phyloP scores from a whole-genome alignment of 2,113 vertebrate genomes.

The Eretmodus cyanostictus region DNA sequence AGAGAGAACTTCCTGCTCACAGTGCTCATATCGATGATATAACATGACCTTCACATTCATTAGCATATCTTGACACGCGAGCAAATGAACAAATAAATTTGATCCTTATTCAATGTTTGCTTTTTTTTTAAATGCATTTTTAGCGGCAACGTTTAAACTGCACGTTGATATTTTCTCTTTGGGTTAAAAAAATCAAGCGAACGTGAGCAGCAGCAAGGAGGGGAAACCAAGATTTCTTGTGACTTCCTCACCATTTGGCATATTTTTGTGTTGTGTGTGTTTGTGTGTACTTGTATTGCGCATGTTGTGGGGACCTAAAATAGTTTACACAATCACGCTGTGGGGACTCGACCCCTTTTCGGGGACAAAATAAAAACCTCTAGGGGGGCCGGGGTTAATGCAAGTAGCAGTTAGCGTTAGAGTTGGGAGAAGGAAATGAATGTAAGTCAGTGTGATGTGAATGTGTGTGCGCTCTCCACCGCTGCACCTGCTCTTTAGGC shows the following conservation, averaged over 20 bases:
- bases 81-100: background rate
- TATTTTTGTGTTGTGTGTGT: background rate
- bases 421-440: background rate
- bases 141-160: background rate
- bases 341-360: background rate
- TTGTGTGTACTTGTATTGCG: background rate
- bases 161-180: background rate
- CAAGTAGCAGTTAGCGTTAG: background rate
- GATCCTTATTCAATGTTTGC: background rate
- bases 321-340: background rate
- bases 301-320: background rate
- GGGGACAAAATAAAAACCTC: background rate
- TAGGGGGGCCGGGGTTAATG: background rate
- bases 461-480: constrained; percentile 2
- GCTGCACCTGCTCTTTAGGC: constrained; percentile 59
- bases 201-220: background rate
- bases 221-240: constrained; percentile 31
- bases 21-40: background rate
- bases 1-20: background rate
- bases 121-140: background rate
- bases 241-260: constrained; percentile 38
- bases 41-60: background rate
- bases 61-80: background rate
- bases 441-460: background rate
- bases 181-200: background rate